Evolutionary conservation across 2,113 vertebrate genomes (phyloP).

Genomic region (Paradisaea rubra): DNA sequence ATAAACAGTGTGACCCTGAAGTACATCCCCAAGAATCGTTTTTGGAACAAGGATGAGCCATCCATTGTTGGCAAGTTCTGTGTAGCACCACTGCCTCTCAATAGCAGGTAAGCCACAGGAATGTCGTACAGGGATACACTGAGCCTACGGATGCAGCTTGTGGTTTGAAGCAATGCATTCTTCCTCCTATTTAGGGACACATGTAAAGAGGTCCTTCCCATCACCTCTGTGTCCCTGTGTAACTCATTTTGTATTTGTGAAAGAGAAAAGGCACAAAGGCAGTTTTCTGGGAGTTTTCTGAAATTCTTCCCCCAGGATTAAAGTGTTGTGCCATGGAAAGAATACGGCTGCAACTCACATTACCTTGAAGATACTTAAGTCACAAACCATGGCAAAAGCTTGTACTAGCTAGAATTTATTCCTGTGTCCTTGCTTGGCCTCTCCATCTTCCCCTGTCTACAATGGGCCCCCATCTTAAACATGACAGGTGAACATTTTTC

Average conservation of each 20-base stretch:
- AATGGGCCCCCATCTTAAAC: not conserved
- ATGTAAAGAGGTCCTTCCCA: not conserved
- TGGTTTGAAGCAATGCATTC: not conserved
- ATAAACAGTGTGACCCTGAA: constrained; percentile 53
- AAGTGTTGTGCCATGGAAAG: not conserved
- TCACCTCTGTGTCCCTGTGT: not conserved
- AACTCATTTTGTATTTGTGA: not conserved
- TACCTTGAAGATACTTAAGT: not conserved
- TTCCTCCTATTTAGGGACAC: not conserved
- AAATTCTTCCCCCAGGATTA: not conserved
- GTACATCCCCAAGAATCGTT: not conserved
- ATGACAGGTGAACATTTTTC: not conserved
- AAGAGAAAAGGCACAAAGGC: not conserved
- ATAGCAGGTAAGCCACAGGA: constrained; percentile 53
- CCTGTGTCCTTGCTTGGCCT: not conserved
- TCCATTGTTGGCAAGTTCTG: constrained; percentile 63
- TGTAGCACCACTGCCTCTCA: constrained; percentile 50
- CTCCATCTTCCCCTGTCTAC: not conserved
- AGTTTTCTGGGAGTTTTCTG: not conserved
- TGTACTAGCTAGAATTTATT: not conserved
- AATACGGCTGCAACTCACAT: not conserved
- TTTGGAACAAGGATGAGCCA: constrained; percentile 56
- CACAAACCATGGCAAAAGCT: not conserved
- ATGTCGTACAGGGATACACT: not conserved
- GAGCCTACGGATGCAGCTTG: not conserved